A percentile compares a stretch with the other conserved stretches of the same genome.
Conservation (phyloP, 2,797 vertebrate genomes). For the Distichodus sexfasciatus region DNA sequence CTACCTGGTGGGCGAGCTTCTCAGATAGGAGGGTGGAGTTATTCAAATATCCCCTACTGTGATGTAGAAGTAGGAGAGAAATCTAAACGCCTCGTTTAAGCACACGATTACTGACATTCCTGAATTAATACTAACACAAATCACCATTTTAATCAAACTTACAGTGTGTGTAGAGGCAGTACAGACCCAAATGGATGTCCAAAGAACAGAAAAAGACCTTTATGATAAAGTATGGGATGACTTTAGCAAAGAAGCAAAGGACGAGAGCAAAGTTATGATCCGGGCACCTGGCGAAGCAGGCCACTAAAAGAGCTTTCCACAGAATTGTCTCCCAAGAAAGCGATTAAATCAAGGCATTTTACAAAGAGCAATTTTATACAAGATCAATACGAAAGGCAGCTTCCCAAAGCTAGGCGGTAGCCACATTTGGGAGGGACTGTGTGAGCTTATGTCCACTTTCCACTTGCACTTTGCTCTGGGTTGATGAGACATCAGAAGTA, state of each 20-base stretch:
- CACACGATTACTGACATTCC: no score
- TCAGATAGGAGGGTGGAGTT: no score
- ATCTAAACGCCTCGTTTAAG: no score
- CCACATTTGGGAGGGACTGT: background rate
- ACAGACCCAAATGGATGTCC: no score
- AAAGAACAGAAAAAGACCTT: no score
- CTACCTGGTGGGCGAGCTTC: no score
- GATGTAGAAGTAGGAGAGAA: no score
- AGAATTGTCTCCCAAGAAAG: background rate
- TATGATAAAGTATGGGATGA: background rate
- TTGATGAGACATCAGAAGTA: background rate
- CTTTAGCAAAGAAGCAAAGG: background rate
- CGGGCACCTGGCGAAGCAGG: background rate
- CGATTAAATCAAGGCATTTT: background rate
- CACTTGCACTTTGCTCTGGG: no score
- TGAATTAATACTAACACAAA: no score
- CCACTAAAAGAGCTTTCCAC: background rate
- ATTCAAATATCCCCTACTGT: no score
- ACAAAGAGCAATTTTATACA: background rate
- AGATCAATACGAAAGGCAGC: background rate
- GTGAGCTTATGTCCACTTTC: background rate
- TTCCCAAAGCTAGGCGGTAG: background rate
- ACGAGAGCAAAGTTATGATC: background rate
- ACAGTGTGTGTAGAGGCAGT: no score
- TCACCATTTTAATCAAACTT: no score